Conservation (phyloP, 2,888 invertebrate genomes). For the Alloplasta piceator region DNA sequence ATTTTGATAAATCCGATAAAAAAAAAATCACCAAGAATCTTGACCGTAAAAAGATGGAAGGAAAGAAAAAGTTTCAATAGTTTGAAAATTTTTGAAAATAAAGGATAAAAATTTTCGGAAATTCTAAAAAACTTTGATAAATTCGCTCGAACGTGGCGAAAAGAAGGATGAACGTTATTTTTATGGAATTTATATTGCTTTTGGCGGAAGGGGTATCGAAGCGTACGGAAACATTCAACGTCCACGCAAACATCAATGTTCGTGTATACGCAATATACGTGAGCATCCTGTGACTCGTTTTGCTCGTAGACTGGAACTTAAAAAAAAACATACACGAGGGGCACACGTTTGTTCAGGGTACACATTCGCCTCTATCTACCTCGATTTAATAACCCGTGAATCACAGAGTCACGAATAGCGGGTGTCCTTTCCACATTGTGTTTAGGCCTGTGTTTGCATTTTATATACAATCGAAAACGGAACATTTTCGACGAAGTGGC, state of each 20-base stretch:
- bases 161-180: not conserved
- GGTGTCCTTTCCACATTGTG: not conserved
- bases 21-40: no score
- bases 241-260: conserved; percentile 35
- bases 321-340: conserved; percentile 24
- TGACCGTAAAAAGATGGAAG: no score
- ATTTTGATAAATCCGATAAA: no score
- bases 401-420: conserved; percentile 12
- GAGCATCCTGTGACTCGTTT: conserved; percentile 58
- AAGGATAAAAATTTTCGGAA: not conserved
- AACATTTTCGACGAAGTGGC: no score
- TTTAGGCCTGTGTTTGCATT: not conserved
- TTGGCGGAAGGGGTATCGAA: conserved; percentile 19
- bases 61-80: not conserved
- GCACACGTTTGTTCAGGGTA: conserved; percentile 1
- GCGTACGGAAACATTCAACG: conserved; percentile 45
- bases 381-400: conserved; percentile 19
- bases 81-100: not conserved
- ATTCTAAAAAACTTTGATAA: no score
- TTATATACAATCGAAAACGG: no score
- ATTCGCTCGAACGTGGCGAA: not conserved
- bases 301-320: conserved; percentile 55
- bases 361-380: conserved; percentile 6
- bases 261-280: conserved; percentile 23
- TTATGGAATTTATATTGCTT: not conserved